phyloP scores from a whole-genome alignment of 2,888 invertebrate species.

The Ichneumon xanthorius region DNA sequence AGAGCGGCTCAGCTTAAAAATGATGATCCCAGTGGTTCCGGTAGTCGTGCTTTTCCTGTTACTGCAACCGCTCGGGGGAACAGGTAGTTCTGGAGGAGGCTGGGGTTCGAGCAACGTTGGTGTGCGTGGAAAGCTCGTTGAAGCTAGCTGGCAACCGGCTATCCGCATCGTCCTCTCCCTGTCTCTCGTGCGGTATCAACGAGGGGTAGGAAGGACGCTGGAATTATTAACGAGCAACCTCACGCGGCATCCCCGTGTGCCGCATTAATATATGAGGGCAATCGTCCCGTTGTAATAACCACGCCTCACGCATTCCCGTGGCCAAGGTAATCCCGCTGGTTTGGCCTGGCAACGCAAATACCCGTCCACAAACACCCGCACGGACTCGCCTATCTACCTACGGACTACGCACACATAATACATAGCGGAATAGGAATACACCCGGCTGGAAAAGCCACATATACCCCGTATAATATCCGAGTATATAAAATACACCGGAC shows the following conservation, averaged over 20 bases:
- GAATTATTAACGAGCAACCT: constrained; percentile 79
- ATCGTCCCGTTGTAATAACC: constrained; percentile 70
- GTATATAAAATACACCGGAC: constrained; percentile 52
- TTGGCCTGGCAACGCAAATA: constrained; percentile 36
- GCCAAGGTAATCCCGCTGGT: constrained; percentile 59
- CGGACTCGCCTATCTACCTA: background rate
- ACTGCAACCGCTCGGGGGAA: constrained; percentile 47
- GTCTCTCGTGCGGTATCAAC: constrained; percentile 21
- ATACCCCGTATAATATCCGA: constrained; percentile 35
- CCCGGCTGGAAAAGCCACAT: constrained; percentile 25
- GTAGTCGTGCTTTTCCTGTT: constrained; percentile 45
- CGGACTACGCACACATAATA: background rate
- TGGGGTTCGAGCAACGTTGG: constrained; percentile 15
- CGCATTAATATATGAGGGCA: constrained; percentile 77
- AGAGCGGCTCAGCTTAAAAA: constrained; percentile 37
- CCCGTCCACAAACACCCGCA: constrained; percentile 14
- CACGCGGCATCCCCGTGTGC: constrained; percentile 71
- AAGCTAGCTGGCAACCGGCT: constrained; percentile 28
- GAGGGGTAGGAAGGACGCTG: constrained; percentile 57
- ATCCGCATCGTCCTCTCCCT: constrained; percentile 39
- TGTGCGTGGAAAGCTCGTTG: constrained; percentile 46
- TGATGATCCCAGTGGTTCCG: constrained; percentile 37
- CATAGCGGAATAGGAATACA: constrained; percentile 6
- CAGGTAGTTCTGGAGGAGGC: constrained; percentile 47
- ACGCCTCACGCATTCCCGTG: constrained; percentile 64